Evolutionary conservation across 2,888 invertebrate species (phyloP).

Genomic region (Caenorhabditis sp.): DNA sequence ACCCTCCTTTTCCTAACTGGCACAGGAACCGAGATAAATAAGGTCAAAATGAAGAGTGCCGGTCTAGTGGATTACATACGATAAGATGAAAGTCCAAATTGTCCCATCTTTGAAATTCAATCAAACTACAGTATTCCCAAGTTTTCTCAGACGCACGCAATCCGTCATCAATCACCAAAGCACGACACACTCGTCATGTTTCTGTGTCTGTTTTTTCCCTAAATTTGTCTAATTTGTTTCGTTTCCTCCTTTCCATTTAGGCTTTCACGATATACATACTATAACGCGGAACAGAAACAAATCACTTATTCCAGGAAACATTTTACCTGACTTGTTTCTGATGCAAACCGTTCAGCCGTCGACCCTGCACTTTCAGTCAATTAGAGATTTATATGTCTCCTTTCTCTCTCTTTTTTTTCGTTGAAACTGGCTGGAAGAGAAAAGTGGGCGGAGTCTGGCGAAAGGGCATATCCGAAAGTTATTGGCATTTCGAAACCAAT

Average conservation of each 20-base stretch:
- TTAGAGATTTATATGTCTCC: slow-evolving; percentile 37
- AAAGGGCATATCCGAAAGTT: slow-evolving; percentile 46
- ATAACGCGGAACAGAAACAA: slow-evolving; percentile 49
- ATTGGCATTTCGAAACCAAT: slow-evolving; percentile 56
- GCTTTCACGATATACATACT: slow-evolving; percentile 24
- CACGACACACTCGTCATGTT: slow-evolving; percentile 30
- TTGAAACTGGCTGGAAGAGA: slow-evolving; percentile 37
- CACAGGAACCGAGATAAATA: too few species aligned
- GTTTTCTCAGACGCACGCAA: neutral
- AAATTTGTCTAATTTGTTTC: slow-evolving; percentile 59
- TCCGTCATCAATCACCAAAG: slow-evolving; percentile 48
- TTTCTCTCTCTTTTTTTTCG: neutral
- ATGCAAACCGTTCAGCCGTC: slow-evolving; percentile 8
- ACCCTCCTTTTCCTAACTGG: too few species aligned
- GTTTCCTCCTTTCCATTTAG: slow-evolving; percentile 3
- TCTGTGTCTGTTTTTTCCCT: slow-evolving; percentile 16
- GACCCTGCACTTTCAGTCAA: slow-evolving; percentile 48
- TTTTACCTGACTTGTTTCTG: slow-evolving; percentile 22
- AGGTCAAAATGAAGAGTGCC: too few species aligned
- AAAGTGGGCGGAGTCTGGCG: neutral
- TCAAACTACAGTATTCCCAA: slow-evolving; percentile 39
- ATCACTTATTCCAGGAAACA: slow-evolving; percentile 26
- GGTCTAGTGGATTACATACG: too few species aligned
- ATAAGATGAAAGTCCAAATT: too few species aligned
- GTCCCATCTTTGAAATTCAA: neutral